Conservation (phyloP, 2,888 invertebrate species). For the Meandrusa payeni region DNA sequence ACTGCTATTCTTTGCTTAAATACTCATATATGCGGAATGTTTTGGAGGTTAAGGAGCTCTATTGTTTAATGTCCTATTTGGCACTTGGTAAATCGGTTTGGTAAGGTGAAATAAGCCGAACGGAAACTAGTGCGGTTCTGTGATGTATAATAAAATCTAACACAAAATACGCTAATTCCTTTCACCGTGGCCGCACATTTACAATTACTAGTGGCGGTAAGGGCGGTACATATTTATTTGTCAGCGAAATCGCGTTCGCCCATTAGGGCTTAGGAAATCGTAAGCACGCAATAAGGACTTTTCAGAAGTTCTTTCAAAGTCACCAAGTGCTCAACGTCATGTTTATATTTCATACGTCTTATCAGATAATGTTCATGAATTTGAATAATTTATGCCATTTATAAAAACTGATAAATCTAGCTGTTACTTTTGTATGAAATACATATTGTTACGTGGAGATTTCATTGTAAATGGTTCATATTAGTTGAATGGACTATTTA, state of each 20-base stretch:
- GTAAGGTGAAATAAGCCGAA: too few species aligned
- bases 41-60: too few species aligned
- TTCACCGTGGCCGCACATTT: slow-evolving; percentile 42
- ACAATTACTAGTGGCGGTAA: slow-evolving; percentile 57
- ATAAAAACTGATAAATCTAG: slow-evolving; percentile 10
- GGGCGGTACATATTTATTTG: slow-evolving; percentile 71
- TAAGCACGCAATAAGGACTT: slow-evolving; percentile 68
- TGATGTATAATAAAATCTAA: too few species aligned
- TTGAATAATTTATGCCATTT: slow-evolving; percentile 22
- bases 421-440: slow-evolving; percentile 5
- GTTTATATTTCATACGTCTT: slow-evolving; percentile 48
- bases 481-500: too few species aligned
- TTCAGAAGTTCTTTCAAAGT: slow-evolving; percentile 48
- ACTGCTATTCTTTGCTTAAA: too few species aligned
- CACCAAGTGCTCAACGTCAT: slow-evolving; percentile 42
- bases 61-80: too few species aligned
- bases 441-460: too few species aligned
- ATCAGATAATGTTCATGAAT: slow-evolving; percentile 32
- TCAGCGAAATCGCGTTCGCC: slow-evolving; percentile 68
- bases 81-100: too few species aligned
- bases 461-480: too few species aligned
- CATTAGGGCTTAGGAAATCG: slow-evolving; percentile 62
- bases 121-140: too few species aligned
- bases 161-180: too few species aligned
- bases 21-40: too few species aligned